Evolutionary conservation across 2,113 vertebrate genomes (phyloP).

Genomic region (Oryctolagus cuniculus): DNA sequence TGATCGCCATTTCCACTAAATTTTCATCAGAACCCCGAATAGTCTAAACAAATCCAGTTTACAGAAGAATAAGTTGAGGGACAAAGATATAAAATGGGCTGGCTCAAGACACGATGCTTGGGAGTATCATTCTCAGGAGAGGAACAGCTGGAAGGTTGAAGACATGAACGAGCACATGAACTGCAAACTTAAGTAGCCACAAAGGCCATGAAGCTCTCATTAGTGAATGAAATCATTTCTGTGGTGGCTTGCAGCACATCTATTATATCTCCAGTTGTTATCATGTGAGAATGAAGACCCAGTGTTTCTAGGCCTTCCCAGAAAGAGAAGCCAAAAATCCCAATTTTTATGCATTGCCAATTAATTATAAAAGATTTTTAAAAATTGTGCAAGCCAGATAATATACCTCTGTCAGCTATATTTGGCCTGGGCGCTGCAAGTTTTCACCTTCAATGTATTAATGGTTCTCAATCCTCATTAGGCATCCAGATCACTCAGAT

Average conservation of each 20-base stretch:
- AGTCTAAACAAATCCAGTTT: not conserved
- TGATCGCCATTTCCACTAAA: not conserved
- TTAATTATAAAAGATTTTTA: not conserved
- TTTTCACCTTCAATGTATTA: not conserved
- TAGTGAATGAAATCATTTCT: not conserved
- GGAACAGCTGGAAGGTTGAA: not conserved
- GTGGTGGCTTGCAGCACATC: fast-evolving
- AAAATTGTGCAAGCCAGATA: not conserved
- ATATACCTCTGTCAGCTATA: not conserved
- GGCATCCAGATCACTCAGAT: not conserved
- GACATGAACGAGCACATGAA: not conserved
- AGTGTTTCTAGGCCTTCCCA: not conserved
- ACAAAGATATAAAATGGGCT: not conserved
- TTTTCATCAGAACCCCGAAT: not conserved
- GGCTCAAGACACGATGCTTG: not conserved
- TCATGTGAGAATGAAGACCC: not conserved
- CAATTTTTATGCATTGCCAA: not conserved
- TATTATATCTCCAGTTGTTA: not conserved
- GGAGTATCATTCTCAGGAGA: not conserved
- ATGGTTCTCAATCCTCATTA: not conserved
- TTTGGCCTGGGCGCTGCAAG: not conserved
- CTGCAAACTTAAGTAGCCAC: not conserved
- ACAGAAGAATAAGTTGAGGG: not conserved
- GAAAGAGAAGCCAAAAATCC: not conserved
- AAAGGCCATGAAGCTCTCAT: not conserved